phyloP scores from a whole-genome alignment of 1,140 invertebrate species.

The Papilio polyxenes region DNA sequence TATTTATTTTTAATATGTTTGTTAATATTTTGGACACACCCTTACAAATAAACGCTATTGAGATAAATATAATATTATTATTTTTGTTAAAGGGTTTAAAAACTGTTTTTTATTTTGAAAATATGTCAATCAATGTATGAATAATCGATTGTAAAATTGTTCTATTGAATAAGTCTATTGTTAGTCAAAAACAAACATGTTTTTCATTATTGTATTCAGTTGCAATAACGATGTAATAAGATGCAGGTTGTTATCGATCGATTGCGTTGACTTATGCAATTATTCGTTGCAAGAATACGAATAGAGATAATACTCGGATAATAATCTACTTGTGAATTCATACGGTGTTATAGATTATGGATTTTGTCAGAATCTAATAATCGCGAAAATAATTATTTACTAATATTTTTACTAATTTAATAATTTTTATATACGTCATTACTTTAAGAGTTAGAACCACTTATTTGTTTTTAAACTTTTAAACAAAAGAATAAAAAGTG shows the following conservation, averaged over 20 bases:
- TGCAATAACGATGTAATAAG: conserved; percentile 5
- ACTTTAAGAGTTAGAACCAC: too few species aligned
- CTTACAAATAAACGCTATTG: not conserved
- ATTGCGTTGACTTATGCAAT: conserved; percentile 20
- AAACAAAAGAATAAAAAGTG: too few species aligned
- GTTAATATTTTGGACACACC: not conserved
- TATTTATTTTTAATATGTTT: not conserved
- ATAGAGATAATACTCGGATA: not conserved
- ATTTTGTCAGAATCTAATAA: not conserved
- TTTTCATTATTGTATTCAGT: not conserved
- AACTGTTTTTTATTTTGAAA: not conserved
- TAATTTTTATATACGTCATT: too few species aligned
- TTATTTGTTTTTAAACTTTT: too few species aligned
- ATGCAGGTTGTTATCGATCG: not conserved
- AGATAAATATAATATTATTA: not conserved
- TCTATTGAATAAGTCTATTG: conserved; percentile 19
- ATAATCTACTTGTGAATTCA: not conserved
- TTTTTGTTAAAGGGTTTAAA: not conserved
- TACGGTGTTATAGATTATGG: not conserved
- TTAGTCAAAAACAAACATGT: conserved; percentile 5
- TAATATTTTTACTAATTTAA: not conserved
- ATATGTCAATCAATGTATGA: not conserved
- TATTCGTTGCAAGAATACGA: not conserved
- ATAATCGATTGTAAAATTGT: conserved; percentile 8
- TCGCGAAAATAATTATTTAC: not conserved